Conservation (phyloP, 2,113 vertebrate genomes). For the Chlorodrepanis virens region DNA sequence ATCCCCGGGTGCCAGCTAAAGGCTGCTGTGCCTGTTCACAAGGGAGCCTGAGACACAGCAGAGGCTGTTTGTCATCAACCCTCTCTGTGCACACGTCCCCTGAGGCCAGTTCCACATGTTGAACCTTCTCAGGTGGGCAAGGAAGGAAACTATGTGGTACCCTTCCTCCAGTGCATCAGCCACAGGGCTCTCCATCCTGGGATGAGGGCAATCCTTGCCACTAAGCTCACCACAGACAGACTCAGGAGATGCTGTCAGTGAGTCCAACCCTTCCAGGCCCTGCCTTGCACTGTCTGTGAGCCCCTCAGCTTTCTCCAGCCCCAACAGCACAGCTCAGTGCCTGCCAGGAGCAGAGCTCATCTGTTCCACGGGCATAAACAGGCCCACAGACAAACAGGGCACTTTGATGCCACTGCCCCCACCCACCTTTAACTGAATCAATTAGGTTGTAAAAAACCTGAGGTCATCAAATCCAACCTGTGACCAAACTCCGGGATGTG, state of each 20-base stretch:
- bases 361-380: rapidly evolving
- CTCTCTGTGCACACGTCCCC: rapidly evolving
- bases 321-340: too few species aligned
- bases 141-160: rapidly evolving
- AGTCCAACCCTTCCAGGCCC: not conserved
- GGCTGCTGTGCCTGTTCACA: not conserved
- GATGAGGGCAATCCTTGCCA: rapidly evolving
- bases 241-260: not conserved
- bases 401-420: rapidly evolving
- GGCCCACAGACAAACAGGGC: rapidly evolving
- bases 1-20: not conserved
- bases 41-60: not conserved
- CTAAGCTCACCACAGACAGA: rapidly evolving
- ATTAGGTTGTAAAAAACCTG: not conserved
- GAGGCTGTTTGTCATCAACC: not conserved
- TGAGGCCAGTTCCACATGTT: not conserved
- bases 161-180: not conserved
- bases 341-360: not conserved
- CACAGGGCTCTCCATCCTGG: rapidly evolving
- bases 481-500: not conserved
- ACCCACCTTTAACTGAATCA: not conserved
- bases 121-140: not conserved
- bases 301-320: not conserved
- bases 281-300: not conserved
- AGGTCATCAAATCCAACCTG: not conserved